Evolutionary conservation across 2,113 vertebrate genomes (phyloP).

Genomic region (Vulpes vulpes): DNA sequence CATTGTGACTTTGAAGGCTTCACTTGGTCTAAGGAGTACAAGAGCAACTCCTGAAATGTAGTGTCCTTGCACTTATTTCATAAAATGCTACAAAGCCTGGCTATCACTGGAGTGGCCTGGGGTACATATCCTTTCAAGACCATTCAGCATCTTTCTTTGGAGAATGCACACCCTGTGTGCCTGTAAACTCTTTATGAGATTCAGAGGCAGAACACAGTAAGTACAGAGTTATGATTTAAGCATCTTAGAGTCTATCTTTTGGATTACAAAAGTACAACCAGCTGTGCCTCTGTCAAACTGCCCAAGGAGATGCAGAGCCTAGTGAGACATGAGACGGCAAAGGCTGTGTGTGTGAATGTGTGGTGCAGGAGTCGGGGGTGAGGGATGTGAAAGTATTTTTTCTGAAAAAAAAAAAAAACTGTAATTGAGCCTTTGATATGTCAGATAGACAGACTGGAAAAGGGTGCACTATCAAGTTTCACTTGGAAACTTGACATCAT

Average conservation of each 20-base stretch:
- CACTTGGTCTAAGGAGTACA: not conserved
- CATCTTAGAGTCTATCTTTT: not conserved
- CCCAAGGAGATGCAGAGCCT: not conserved
- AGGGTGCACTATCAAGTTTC: not conserved
- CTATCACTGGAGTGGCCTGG: not conserved
- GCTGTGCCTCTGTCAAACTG: slow-evolving; percentile 19
- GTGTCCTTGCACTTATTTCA: not conserved
- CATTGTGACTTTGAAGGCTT: slow-evolving; percentile 48
- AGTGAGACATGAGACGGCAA: not conserved
- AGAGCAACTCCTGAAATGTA: slow-evolving; percentile 6
- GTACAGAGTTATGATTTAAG: not conserved
- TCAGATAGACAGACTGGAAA: slow-evolving; percentile 13
- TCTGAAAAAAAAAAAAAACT: not conserved
- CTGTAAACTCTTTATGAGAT: not conserved
- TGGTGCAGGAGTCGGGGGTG: not conserved
- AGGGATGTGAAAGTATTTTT: not conserved
- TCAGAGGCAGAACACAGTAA: not conserved
- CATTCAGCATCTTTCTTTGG: not conserved
- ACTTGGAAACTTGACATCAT: not conserved
- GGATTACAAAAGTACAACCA: slow-evolving; percentile 42
- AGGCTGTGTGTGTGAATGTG: not conserved
- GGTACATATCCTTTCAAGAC: not conserved
- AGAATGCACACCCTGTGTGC: not conserved
- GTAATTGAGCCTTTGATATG: not conserved
- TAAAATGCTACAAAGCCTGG: not conserved